These are phyloP conservation scores for Xylophagus ater DNA, from an alignment of 2,888 invertebrate species.

Conservation along the genomic window DNA sequence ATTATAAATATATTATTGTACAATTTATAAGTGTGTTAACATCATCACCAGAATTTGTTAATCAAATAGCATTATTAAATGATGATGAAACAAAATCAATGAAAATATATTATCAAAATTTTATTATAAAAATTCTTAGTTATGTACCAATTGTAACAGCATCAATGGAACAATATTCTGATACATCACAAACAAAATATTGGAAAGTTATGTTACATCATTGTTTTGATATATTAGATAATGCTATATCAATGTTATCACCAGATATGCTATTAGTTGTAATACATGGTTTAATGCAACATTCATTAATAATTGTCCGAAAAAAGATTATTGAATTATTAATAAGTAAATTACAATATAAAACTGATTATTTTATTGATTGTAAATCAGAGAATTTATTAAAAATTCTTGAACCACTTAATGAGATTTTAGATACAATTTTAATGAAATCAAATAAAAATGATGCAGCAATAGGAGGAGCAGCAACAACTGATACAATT, in stretches of 20 bases:
- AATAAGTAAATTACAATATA: conserved; percentile 65
- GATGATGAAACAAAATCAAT: conserved; percentile 42
- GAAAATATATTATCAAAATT: conserved; percentile 52
- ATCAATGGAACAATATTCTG: conserved; percentile 49
- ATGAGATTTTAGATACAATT: conserved; percentile 47
- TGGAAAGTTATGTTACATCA: conserved; percentile 74
- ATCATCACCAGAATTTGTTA: conserved; percentile 56
- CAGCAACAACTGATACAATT: conserved; percentile 47
- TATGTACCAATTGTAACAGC: conserved; percentile 56
- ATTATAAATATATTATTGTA: conserved; percentile 71
- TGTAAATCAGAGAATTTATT: conserved; percentile 44
- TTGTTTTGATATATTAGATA: conserved; percentile 67
- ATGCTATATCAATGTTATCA: conserved; percentile 67
- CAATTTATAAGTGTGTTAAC: conserved; percentile 61
- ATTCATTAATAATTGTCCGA: conserved; percentile 58
- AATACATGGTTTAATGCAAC: conserved; percentile 58
- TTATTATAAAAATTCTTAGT: conserved; percentile 56
- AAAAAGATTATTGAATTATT: conserved; percentile 77
- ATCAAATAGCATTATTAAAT: conserved; percentile 47
- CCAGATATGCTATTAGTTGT: conserved; percentile 70
- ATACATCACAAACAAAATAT: conserved; percentile 53
- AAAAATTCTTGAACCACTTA: conserved; percentile 49
- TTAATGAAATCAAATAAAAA: conserved; percentile 36
- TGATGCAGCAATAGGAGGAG: too few species aligned
- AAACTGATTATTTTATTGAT: conserved; percentile 48